Evolutionary conservation across 2,113 vertebrate genomes (phyloP).

Genomic region (Anguilla rostrata): DNA sequence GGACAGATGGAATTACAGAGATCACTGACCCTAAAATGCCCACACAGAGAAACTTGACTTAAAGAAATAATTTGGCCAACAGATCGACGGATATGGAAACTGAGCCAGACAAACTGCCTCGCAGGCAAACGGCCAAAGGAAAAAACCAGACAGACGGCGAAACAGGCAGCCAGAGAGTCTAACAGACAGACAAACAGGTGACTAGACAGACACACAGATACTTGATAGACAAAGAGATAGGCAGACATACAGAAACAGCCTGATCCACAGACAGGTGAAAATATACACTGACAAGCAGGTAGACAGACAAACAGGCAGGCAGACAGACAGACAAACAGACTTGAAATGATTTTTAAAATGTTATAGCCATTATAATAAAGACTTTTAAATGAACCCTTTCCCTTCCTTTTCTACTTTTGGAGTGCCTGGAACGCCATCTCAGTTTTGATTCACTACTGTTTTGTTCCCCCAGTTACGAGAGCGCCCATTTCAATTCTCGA

Average conservation of each 20-base stretch:
- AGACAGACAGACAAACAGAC: constrained; percentile 11
- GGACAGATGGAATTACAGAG: not conserved
- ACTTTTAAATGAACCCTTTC: no score
- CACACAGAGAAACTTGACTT: constrained; percentile 23
- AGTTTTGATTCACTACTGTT: no score
- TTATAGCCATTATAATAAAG: no score
- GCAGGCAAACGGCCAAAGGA: constrained; percentile 7
- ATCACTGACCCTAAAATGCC: not conserved
- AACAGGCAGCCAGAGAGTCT: constrained; percentile 17
- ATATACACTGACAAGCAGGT: constrained; percentile 12
- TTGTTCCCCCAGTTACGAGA: no score
- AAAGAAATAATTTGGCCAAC: not conserved
- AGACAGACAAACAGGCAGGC: not conserved
- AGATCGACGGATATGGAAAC: not conserved
- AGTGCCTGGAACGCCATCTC: no score
- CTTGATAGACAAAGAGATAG: constrained; percentile 2
- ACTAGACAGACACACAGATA: not conserved
- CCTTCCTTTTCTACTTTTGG: no score
- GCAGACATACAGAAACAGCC: not conserved
- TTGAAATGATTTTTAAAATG: no score
- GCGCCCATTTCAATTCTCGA: no score
- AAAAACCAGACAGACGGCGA: not conserved
- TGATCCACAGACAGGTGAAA: constrained; percentile 9
- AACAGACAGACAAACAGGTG: constrained; percentile 4
- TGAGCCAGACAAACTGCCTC: not conserved